Evolutionary conservation across 2,888 invertebrate genomes (phyloP).

Genomic region (Sminthurinus aureus): DNA sequence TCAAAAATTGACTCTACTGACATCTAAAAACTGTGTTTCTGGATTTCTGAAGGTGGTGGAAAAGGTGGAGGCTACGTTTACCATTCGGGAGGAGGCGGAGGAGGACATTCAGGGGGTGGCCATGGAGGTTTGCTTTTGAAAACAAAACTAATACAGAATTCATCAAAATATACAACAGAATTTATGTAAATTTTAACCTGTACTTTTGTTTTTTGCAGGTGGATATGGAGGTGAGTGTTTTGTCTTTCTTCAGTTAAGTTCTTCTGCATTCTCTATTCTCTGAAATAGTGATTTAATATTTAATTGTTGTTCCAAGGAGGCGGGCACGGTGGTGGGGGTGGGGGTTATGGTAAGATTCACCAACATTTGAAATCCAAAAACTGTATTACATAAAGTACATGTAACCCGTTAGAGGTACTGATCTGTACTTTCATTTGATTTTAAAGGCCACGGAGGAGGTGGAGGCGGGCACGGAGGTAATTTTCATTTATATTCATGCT

Average conservation of each 20-base stretch:
- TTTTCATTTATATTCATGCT: neutral
- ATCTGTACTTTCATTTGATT: neutral
- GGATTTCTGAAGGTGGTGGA: no score
- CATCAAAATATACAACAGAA: neutral
- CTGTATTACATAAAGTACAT: neutral
- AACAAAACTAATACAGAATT: no score
- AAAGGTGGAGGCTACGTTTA: neutral
- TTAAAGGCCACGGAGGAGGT: constrained; percentile 25
- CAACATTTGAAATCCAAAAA: neutral
- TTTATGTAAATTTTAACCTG: no score
- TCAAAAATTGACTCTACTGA: no score
- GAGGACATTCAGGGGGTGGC: constrained; percentile 20
- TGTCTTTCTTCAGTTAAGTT: neutral
- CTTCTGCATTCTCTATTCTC: neutral
- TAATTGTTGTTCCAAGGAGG: neutral
- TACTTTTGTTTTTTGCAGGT: neutral
- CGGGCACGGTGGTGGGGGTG: constrained; percentile 18
- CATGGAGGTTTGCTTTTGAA: no score
- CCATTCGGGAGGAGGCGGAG: constrained; percentile 27
- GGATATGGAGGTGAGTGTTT: constrained; percentile 13
- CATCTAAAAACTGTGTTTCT: no score
- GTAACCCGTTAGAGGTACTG: neutral
- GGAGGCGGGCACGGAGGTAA: constrained; percentile 14
- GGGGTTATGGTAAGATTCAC: constrained; percentile 1
- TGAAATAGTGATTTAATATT: neutral